phyloP scores from a whole-genome alignment of 2,113 vertebrate species.

The Cervus canadensis region DNA sequence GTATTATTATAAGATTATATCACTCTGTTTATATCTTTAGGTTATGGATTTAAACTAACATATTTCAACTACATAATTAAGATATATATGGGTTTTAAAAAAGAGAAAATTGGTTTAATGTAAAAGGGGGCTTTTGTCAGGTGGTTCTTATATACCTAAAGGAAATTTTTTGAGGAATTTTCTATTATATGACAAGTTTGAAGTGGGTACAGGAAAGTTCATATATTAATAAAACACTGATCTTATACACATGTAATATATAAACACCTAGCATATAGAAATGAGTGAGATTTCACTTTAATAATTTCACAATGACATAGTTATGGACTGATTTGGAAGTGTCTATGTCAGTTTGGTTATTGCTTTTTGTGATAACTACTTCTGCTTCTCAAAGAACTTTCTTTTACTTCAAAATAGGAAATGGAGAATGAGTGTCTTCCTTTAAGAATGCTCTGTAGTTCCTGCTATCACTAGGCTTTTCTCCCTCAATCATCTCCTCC shows the following conservation, averaged over 20 bases:
- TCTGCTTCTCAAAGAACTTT: neutral
- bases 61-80: neutral
- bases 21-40: neutral
- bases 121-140: neutral
- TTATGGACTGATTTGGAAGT: neutral
- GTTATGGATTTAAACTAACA: neutral
- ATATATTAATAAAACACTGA: neutral
- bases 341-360: neutral
- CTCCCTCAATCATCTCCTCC: neutral
- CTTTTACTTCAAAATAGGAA: neutral
- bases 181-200: neutral
- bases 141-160: neutral
- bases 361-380: neutral
- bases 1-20: neutral
- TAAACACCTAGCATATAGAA: neutral
- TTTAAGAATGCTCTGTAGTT: neutral
- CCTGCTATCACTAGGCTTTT: neutral
- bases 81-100: neutral
- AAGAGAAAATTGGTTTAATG: neutral
- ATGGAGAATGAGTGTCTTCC: neutral
- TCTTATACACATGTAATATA: neutral
- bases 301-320: neutral
- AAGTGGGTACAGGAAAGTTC: neutral
- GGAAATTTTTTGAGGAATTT: neutral
- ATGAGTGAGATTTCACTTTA: neutral